These are phyloP conservation scores for Muricea muricata DNA, from an alignment of 92 coral and sea anemone genomes.

Conservation along the genomic window DNA sequence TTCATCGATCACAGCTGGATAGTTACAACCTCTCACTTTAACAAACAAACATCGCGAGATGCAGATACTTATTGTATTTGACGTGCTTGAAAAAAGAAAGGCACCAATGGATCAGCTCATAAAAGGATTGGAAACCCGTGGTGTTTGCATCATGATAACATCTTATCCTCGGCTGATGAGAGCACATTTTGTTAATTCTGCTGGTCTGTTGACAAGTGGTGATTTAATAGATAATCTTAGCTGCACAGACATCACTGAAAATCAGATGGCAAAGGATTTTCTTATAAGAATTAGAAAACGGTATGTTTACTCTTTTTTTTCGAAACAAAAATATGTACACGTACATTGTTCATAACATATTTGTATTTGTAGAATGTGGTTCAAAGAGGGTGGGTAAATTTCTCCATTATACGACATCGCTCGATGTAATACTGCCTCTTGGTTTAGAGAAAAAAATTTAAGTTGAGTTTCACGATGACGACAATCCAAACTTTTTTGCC, in stretches of 20 bases:
- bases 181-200: not conserved
- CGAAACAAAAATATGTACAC: no score
- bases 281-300: not conserved
- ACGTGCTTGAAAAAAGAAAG: constrained; percentile 40
- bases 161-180: constrained; percentile 36
- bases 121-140: constrained; percentile 51
- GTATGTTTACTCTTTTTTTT: not conserved
- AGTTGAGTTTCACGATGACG: not conserved
- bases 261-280: not conserved
- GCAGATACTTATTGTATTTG: constrained; percentile 40
- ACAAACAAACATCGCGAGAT: constrained; percentile 29
- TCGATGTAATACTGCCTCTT: constrained; percentile 18
- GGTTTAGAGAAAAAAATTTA: constrained; percentile 9
- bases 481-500: constrained; percentile 13
- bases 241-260: not conserved
- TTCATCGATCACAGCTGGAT: constrained; percentile 45
- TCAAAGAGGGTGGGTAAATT: constrained; percentile 4
- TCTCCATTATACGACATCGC: constrained; percentile 29
- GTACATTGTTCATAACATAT: not conserved
- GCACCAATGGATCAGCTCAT: constrained; percentile 42
- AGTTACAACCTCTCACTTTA: constrained; percentile 43
- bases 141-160: constrained; percentile 19
- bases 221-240: not conserved
- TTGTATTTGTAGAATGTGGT: constrained; percentile 34
- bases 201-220: not conserved